Percentiles rank a stretch among this genome's conserved stretches.
Conservation (phyloP, 2,113 vertebrate genomes). For the Oreochromis spilurus region DNA sequence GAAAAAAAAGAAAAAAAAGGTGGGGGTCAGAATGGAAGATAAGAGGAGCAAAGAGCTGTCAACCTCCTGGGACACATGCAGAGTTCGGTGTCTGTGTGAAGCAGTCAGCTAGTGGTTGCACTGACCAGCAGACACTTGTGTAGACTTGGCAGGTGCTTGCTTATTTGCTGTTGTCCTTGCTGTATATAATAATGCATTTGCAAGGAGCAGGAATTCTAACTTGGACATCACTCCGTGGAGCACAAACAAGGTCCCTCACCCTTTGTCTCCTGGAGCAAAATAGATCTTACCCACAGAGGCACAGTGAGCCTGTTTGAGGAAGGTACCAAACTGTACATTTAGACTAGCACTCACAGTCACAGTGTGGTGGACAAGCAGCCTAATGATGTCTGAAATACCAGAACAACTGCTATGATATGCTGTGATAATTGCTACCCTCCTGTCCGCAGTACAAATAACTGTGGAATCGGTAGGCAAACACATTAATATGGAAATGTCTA, state of each 20-base stretch:
- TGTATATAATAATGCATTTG: constrained; percentile 50
- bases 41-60: constrained; percentile 57
- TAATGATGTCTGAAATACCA: constrained; percentile 67
- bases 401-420: constrained; percentile 60
- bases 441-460: constrained; percentile 68
- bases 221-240: constrained; percentile 51
- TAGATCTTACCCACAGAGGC: constrained; percentile 26
- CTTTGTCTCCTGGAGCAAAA: constrained; percentile 10
- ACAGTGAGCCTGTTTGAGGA: constrained; percentile 40
- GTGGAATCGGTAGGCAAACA: constrained; percentile 71
- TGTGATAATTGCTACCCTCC: constrained; percentile 65
- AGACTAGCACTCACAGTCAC: constrained; percentile 45
- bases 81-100: constrained; percentile 16
- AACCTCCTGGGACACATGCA: constrained; percentile 40
- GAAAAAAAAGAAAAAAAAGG: accelerated
- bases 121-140: constrained; percentile 45
- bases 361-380: constrained; percentile 60
- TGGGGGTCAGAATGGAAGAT: constrained; percentile 16
- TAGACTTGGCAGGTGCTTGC: constrained; percentile 53
- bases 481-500: constrained; percentile 78
- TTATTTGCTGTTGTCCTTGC: constrained; percentile 44
- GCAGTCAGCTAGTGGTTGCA: constrained; percentile 26
- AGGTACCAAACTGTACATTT: constrained; percentile 49
- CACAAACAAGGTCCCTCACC: constrained; percentile 31
- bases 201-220: constrained; percentile 40